Conservation (phyloP, 2,888 invertebrate species). For the Idaea biselata region DNA sequence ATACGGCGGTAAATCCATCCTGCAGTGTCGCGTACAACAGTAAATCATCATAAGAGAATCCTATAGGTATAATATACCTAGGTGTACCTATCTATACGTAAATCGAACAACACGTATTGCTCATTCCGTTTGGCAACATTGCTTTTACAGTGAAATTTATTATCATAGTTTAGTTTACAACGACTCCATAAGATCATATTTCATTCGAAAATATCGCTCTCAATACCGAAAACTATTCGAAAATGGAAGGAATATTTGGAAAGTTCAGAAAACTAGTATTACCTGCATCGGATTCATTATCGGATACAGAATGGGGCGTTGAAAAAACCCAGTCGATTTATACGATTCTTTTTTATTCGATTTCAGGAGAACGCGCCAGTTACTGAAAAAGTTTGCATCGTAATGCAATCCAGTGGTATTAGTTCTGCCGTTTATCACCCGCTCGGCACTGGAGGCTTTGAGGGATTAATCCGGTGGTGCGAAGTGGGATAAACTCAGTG, state of each 20-base stretch:
- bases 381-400: slow-evolving; percentile 78
- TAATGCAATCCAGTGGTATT: slow-evolving; percentile 76
- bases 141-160: slow-evolving; percentile 17
- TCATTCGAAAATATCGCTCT: slow-evolving; percentile 37
- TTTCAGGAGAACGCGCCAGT: slow-evolving; percentile 59
- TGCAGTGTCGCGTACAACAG: slow-evolving; percentile 67
- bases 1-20: slow-evolving; percentile 79
- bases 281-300: slow-evolving; percentile 64
- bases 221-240: slow-evolving; percentile 33
- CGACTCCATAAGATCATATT: slow-evolving; percentile 29
- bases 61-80: slow-evolving; percentile 34
- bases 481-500: slow-evolving; percentile 56
- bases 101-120: slow-evolving; percentile 44
- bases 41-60: slow-evolving; percentile 81
- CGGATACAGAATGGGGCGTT: slow-evolving; percentile 54
- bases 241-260: slow-evolving; percentile 32
- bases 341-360: slow-evolving; percentile 66
- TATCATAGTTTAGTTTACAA: slow-evolving; percentile 15
- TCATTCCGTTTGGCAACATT: slow-evolving; percentile 55
- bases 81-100: slow-evolving; percentile 34
- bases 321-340: slow-evolving; percentile 64
- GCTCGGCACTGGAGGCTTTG: slow-evolving; percentile 69
- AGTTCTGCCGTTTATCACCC: slow-evolving; percentile 74
- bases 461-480: slow-evolving; percentile 70
- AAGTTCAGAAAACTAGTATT: slow-evolving; percentile 46